Evolutionary conservation across 2,888 invertebrate species (phyloP).

Genomic region (Machimus rusticus): DNA sequence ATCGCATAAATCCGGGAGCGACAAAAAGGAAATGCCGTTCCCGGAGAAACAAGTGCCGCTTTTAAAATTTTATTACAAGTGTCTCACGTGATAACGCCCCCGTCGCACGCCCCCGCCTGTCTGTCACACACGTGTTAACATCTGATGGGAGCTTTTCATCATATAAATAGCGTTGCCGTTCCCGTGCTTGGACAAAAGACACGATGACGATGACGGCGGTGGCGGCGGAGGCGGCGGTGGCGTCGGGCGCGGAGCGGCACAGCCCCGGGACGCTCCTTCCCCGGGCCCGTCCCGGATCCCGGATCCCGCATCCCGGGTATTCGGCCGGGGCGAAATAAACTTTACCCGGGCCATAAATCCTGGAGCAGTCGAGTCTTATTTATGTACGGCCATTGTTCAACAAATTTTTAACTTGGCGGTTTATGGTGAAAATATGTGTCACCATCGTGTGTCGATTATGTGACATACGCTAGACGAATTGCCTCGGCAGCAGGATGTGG

Average conservation of each 20-base stretch:
- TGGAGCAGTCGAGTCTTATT: constrained; percentile 45
- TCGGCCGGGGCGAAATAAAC: constrained; percentile 34
- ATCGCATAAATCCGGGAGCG: constrained; percentile 23
- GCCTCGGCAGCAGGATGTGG: constrained; percentile 27
- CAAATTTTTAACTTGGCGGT: constrained; percentile 38
- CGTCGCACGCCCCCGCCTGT: neutral
- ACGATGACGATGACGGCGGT: neutral
- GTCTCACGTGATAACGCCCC: constrained; percentile 11
- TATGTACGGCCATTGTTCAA: constrained; percentile 40
- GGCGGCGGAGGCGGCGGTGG: neutral
- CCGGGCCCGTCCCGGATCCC: neutral
- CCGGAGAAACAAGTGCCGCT: constrained; percentile 31
- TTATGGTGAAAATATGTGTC: constrained; percentile 40
- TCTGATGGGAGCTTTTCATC: constrained; percentile 38
- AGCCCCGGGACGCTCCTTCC: neutral
- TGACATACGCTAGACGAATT: constrained; percentile 40
- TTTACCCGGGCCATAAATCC: constrained; percentile 42
- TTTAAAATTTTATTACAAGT: constrained; percentile 41
- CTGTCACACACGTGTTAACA: constrained; percentile 31
- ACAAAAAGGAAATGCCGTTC: neutral
- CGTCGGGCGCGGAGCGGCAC: neutral
- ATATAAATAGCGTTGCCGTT: constrained; percentile 26
- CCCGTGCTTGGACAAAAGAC: constrained; percentile 32
- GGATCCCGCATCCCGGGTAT: neutral
- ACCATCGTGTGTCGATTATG: constrained; percentile 41